phyloP scores from a whole-genome alignment of 2,888 invertebrate genomes.

The Podabrus alpinus region DNA sequence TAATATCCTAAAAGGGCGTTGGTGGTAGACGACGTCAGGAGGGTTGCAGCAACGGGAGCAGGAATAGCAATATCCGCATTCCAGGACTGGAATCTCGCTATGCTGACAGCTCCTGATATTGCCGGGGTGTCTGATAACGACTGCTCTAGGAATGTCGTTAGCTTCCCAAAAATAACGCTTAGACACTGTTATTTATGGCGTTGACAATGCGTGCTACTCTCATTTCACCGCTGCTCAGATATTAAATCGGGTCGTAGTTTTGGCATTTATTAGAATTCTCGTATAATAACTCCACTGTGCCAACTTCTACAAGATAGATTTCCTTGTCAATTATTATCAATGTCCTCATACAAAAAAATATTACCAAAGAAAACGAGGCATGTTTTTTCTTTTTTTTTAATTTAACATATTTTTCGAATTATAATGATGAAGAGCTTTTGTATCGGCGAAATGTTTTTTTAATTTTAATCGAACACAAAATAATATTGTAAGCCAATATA shows the following conservation, averaged over 20 bases:
- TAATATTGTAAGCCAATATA: neutral
- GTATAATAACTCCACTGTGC: conserved; percentile 26
- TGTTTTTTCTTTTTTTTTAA: neutral
- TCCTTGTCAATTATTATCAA: conserved; percentile 12
- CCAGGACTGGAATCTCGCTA: conserved; percentile 51
- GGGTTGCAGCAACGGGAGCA: conserved; percentile 33
- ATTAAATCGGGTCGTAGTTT: conserved; percentile 48
- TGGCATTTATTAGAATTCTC: conserved; percentile 44
- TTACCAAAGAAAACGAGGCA: neutral
- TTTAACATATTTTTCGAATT: neutral
- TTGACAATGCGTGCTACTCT: conserved; percentile 40
- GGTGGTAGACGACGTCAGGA: conserved; percentile 30
- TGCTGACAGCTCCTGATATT: conserved; percentile 41
- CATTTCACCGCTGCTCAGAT: conserved; percentile 40
- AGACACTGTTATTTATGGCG: conserved; percentile 56
- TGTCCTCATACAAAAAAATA: neutral
- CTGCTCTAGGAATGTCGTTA: conserved; percentile 57
- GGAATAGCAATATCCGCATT: conserved; percentile 55
- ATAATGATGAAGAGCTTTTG: neutral
- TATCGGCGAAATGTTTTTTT: neutral
- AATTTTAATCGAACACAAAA: neutral
- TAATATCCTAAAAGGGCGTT: conserved; percentile 38
- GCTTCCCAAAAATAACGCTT: conserved; percentile 57
- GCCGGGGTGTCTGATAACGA: conserved; percentile 52
- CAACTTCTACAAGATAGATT: conserved; percentile 16